phyloP scores from a whole-genome alignment of 2,113 vertebrate species.

The Lepidothrix coronata region DNA sequence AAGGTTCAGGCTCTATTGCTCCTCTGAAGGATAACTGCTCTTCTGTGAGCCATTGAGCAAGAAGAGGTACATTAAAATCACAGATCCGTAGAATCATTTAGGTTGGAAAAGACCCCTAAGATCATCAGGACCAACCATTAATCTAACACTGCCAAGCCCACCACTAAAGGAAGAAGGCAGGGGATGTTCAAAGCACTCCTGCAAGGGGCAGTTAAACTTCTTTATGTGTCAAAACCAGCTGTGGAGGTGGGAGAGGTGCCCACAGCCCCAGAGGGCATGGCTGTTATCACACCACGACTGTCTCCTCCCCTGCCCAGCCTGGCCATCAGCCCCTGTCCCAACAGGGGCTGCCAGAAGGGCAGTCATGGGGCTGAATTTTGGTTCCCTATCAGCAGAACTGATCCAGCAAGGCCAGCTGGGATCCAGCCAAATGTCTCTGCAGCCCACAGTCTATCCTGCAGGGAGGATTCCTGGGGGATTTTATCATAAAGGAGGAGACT shows the following conservation, averaged over 20 bases:
- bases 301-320: neutral
- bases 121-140: fast-evolving
- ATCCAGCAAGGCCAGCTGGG: neutral
- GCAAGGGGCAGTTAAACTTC: neutral
- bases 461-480: neutral
- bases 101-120: neutral
- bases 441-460: fast-evolving
- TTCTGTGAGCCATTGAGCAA: neutral
- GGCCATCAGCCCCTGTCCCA: neutral
- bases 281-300: fast-evolving
- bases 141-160: neutral
- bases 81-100: neutral
- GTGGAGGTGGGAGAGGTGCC: neutral
- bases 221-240: neutral
- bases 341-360: no score
- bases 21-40: constrained; percentile 21
- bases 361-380: fast-evolving
- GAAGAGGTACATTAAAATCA: neutral
- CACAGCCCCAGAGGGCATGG: fast-evolving
- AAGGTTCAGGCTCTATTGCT: neutral
- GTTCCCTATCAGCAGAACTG: neutral
- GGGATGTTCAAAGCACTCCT: fast-evolving
- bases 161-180: fast-evolving
- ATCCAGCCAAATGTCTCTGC: neutral
- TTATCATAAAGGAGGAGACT: neutral